Evolutionary conservation across 1,140 invertebrate species (phyloP), one percentile per base, ranked within the genome.

Genomic region (Drosophila yakuba): DNA sequence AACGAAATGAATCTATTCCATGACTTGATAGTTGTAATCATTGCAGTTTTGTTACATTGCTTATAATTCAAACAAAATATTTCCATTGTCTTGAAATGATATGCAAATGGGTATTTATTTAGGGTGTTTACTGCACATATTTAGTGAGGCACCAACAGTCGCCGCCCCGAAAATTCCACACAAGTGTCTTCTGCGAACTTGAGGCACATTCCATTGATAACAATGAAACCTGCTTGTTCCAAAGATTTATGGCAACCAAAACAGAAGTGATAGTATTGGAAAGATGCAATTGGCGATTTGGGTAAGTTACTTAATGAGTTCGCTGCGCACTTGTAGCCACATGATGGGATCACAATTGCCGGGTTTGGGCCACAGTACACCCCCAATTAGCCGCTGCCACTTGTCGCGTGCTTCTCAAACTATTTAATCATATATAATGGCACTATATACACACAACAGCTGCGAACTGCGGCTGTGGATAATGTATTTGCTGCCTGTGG

Each of bases 341-440:
- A 35, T 57, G 36, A 50, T 25, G 14, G 25, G 63, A 47, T 54
- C 35, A 8, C 57, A 73, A 73, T 62, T 74, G 68, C 39, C 43
- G 45, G 36, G 17, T 28, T 15, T 39, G 2, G 38, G 39, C 12
- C 35, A 15, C 50, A 36, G 14, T 17, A 3, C 28, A 23, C 28
- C 8, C 11, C 28, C 23, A 23, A 74, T 75, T 64, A 75, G 58
- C 36, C 36, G 54, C 45, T 38, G 72, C 39, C 50, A 71, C 67
- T 69, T 69, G 67, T 69, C 51, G 67, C 51, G 68, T 71, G 68
- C 43, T 71, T 71, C 43, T 60, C 20, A 73, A 73, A 54, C 69
- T 61, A 55, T 61, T 71, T 66, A 71, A 71, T 71, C 66, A 36
- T 25, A 55, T 64, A 57, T 74, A 48, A 28, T 38, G 44, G 17